phyloP scores from a whole-genome alignment of 2,113 vertebrate genomes.

The Alosa alosa region DNA sequence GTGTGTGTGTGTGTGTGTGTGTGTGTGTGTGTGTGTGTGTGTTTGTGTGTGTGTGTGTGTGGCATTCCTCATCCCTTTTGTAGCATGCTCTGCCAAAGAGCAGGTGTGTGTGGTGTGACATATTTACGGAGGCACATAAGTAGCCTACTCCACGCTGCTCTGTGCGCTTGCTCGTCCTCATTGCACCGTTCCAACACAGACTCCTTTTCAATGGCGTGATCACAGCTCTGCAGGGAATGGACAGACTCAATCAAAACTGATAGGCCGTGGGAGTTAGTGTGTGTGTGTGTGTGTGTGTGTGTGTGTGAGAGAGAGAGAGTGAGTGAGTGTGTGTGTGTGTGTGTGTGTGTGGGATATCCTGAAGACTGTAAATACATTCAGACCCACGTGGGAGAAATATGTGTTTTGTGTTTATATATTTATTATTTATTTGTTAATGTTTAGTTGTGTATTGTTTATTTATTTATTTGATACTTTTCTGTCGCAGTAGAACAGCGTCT shows the following conservation, averaged over 20 bases:
- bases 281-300: no score
- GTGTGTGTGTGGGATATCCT: neutral
- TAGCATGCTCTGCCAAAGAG: neutral
- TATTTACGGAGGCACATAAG: neutral
- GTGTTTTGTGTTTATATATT: neutral
- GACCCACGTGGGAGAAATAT: neutral
- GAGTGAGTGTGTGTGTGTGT: no score
- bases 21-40: constrained; percentile 1
- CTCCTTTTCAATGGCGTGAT: neutral
- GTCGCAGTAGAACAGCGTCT: neutral
- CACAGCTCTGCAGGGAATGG: neutral
- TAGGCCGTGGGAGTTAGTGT: neutral
- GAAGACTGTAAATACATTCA: neutral
- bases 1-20: neutral
- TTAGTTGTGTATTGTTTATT: neutral
- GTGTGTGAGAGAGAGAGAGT: no score
- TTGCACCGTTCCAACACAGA: neutral
- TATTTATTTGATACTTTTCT: neutral
- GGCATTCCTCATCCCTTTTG: neutral
- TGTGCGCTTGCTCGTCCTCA: neutral
- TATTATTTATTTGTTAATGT: neutral
- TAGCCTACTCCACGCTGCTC: neutral
- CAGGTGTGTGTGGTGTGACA: neutral
- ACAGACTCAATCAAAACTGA: neutral
- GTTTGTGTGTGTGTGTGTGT: neutral